Evolutionary conservation across 2,797 vertebrate genomes (phyloP), one percentile per base, ranked within the genome.

Genomic region (Protonibea diacanthus): DNA sequence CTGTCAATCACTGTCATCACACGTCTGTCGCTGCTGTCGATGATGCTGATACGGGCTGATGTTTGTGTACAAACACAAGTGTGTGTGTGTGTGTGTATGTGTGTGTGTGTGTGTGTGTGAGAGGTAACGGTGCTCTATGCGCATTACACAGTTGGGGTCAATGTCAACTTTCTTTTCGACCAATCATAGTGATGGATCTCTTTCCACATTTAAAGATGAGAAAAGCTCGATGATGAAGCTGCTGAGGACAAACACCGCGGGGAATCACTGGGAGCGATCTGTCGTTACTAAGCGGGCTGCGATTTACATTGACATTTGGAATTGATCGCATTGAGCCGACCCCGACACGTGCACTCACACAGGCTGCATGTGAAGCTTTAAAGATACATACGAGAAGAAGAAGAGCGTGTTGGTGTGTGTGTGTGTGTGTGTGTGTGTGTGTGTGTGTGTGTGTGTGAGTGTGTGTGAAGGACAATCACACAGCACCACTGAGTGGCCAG

Each of bases 261-360:
- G 79, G 70, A 45, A 71, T 81, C 82, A 62, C 86, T 62, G 40
- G 70, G 75, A 81, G 77, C 44, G 68, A 86, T 76, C 44, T 5
- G 72, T 61, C 45, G 18, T 74, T 80, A 56, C 69, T 65, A 49
- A 89, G 82, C 13, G 18, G 52, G 60, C 51, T 18, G 75, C 56
- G 74, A 78, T 81, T 88, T 84, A 75, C 87, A 81, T 42, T 73
- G 88, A 80, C 84, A 78, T 87, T 75, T 81, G n/a, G 51, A 80
- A 89, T 85, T 53, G 85, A 89, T 66, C 56, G 66, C 49, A 59
- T 73, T 59, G 72, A 84, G 74, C 45, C 2, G 49, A 74, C 33
- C 40, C 55, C 12, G 21, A 52, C 64, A 10, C 17, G 1, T 20
- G 63, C 44, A 25, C 38, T 18, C 44, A 5, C 15, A 58, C 55